These are phyloP conservation scores for Euproctis similis DNA, from an alignment of 2,888 invertebrate genomes.

Conservation along the genomic window DNA sequence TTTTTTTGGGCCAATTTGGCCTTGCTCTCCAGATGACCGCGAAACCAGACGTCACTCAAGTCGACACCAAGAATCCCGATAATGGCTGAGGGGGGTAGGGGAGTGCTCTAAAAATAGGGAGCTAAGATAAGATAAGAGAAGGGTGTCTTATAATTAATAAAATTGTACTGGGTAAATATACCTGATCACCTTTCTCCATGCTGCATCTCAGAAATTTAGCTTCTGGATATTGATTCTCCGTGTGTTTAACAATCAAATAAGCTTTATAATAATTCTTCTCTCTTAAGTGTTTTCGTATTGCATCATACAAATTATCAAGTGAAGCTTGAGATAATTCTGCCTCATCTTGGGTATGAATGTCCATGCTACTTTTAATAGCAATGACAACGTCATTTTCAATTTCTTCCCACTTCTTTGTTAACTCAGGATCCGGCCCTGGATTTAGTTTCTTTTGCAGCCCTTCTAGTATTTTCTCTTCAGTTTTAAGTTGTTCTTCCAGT, in stretches of 20 bases:
- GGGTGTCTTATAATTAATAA: too few species aligned
- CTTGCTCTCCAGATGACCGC: too few species aligned
- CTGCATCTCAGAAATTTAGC: conserved; percentile 62
- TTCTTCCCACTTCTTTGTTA: conserved; percentile 67
- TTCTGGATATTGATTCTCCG: conserved; percentile 63
- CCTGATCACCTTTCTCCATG: conserved; percentile 69
- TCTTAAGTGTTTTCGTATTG: conserved; percentile 56
- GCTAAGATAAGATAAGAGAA: too few species aligned
- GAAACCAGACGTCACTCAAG: too few species aligned
- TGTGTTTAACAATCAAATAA: conserved; percentile 63
- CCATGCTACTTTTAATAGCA: conserved; percentile 66
- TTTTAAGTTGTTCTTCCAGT: conserved; percentile 75
- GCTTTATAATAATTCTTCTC: conserved; percentile 72
- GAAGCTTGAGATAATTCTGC: conserved; percentile 61
- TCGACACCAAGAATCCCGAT: too few species aligned
- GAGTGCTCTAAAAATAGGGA: too few species aligned
- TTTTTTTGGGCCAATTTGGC: too few species aligned
- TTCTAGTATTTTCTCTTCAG: conserved; percentile 78
- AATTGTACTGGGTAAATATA: too few species aligned
- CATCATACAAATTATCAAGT: conserved; percentile 56
- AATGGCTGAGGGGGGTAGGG: too few species aligned
- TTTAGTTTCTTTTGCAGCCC: conserved; percentile 73
- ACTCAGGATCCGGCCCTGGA: conserved; percentile 59
- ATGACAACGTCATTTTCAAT: conserved; percentile 68
- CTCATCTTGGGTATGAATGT: conserved; percentile 63